Evolutionary conservation across 2,113 vertebrate species (phyloP).

Genomic region (Pachyramphus minor): DNA sequence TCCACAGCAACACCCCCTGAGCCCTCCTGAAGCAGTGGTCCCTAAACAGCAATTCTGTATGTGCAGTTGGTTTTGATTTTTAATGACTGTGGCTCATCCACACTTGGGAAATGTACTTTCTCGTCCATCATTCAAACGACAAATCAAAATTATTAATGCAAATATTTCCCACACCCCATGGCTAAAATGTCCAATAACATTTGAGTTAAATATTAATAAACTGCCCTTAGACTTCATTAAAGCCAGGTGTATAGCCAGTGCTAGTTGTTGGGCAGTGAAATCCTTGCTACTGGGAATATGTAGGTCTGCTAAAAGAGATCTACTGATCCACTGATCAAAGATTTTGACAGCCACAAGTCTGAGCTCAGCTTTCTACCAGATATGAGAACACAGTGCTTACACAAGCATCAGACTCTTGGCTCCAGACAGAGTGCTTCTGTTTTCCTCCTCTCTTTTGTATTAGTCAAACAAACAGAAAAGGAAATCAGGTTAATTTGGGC

Average conservation of each 20-base stretch:
- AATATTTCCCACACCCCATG: not conserved
- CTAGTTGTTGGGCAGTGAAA: not conserved
- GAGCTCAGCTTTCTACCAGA: not conserved
- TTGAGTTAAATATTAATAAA: not conserved
- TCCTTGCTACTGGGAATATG: not conserved
- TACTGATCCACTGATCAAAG: not conserved
- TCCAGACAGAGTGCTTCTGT: not conserved
- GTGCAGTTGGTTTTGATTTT: not conserved
- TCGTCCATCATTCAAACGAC: not conserved
- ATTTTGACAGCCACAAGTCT: not conserved
- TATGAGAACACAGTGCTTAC: accelerated
- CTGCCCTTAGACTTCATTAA: not conserved
- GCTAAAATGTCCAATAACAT: not conserved
- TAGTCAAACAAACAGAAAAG: not conserved
- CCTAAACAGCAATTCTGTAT: not conserved
- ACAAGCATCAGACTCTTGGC: not conserved
- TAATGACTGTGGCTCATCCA: not conserved
- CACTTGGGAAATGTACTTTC: not conserved
- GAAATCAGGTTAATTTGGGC: not conserved
- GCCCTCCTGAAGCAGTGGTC: not conserved
- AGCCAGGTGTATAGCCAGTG: not conserved
- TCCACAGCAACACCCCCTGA: not conserved
- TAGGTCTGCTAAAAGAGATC: not conserved
- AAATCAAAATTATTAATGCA: not conserved
- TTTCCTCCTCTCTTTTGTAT: not conserved